Evolutionary conservation across 2,113 vertebrate species (phyloP), one percentile per base, ranked within the genome.

Genomic region (Stictonetta naevosa): DNA sequence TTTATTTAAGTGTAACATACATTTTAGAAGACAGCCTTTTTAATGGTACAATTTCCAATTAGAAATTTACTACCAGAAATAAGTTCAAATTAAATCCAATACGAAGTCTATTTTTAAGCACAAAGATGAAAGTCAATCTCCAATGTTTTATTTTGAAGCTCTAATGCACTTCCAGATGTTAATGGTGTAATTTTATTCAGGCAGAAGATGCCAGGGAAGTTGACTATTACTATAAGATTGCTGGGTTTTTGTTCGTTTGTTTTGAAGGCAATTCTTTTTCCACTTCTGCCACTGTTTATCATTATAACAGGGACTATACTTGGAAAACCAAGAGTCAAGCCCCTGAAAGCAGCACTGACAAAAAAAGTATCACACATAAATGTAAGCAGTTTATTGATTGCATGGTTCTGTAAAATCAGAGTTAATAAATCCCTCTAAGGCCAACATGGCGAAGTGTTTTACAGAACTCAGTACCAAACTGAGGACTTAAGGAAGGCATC

Each of bases 121-220:
- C 31, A 44, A 17, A 73, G 33, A 4, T 64, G 7, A 63, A 59
- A 72, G 34, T 34, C 5, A 0, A 44, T 10, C 5, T 87, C 36
- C 10, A 75, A 21, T 31, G 6, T n/a, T 0, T 0, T 25, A 59
- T 68, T 91, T 62, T 1, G 1, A 36, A 63, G 23, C 8, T 46
- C 7, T 72, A 46, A 76, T 8, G 3, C 5, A 28, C 23, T 56
- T 33, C 8, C 16, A 20, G 4, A 2, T 25, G 25, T 33, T 55
- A 13, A 38, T 13, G 11, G 4, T 42, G 6, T 26, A 71, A 13
- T 58, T 76, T 34, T 52, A 17, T 25, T 50, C 40, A 58, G 31
- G 23, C 48, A 82, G 6, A 13, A 67, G 1, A 2, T 26, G 3
- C 21, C 15, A 25, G 64, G 4, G 22, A 85, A 73, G 4, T 5